These are phyloP conservation scores for Xyliphius kryptos DNA, from an alignment of 2,113 vertebrate species.

Conservation along the genomic window DNA sequence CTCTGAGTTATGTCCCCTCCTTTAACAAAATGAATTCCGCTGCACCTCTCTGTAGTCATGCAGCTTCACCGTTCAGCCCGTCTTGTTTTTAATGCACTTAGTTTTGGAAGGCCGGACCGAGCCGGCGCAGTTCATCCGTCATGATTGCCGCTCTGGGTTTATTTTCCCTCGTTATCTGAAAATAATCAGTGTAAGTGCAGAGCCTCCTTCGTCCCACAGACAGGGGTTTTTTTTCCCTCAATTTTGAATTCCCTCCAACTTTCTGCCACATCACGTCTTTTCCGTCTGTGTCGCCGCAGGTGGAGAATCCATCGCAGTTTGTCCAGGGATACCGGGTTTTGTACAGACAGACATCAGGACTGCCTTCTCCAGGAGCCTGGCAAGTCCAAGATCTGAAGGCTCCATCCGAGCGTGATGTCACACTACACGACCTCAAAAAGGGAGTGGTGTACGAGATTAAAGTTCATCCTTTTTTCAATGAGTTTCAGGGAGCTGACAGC, in stretches of 20 bases:
- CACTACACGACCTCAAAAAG: constrained; percentile 78
- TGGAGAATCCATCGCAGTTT: constrained; percentile 94
- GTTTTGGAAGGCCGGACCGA: no score
- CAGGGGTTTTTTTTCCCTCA: no score
- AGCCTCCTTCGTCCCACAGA: background rate
- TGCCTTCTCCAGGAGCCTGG: constrained; percentile 76
- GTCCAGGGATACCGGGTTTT: constrained; percentile 94
- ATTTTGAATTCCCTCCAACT: background rate
- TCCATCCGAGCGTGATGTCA: constrained; percentile 80
- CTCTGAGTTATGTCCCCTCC: constrained; percentile 69
- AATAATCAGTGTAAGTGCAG: constrained; percentile 13
- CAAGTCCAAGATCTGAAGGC: constrained; percentile 90
- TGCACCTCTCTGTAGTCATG: constrained; percentile 50
- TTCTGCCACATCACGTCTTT: background rate
- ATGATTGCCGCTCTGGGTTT: background rate
- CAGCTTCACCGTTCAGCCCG: constrained; percentile 2
- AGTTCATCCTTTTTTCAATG: constrained; percentile 49
- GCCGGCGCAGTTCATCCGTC: no score
- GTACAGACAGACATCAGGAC: constrained; percentile 85
- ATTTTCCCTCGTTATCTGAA: constrained; percentile 22
- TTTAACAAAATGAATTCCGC: constrained; percentile 60
- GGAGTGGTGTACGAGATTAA: constrained; percentile 94
- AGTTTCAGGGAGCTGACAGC: constrained; percentile 97
- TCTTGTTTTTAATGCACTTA: background rate
- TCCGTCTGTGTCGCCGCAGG: constrained; percentile 59